A percentile compares a stretch with the other conserved stretches of the same genome.
phyloP scores from a whole-genome alignment of 2,888 invertebrate species.

The Acanthosepion lycidas region DNA sequence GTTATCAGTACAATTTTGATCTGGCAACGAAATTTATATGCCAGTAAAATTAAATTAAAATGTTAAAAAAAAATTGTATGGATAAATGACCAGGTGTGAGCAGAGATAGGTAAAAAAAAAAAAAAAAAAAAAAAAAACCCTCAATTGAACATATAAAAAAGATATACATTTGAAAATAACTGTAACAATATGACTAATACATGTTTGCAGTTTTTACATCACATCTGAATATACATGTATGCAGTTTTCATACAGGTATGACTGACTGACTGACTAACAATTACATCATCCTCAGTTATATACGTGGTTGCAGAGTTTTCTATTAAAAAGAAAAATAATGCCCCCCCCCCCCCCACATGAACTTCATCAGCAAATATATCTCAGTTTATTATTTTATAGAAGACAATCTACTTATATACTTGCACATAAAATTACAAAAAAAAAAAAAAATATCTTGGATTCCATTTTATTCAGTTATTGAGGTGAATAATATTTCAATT shows the following conservation, averaged over 20 bases:
- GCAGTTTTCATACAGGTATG: not conserved
- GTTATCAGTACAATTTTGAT: not conserved
- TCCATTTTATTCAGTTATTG: not conserved
- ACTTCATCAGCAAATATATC: not conserved
- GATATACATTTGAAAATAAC: not conserved
- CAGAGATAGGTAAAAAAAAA: conserved; percentile 6
- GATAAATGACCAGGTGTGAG: not conserved
- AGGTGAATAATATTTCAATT: not conserved
- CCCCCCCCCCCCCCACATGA: no score
- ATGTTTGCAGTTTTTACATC: not conserved
- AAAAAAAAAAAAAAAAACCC: not conserved
- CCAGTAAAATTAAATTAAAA: not conserved
- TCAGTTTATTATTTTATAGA: not conserved
- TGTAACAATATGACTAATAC: not conserved
- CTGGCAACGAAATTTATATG: not conserved
- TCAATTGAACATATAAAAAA: not conserved
- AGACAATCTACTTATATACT: not conserved
- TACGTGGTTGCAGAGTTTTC: conserved; percentile 15
- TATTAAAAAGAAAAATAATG: conserved; percentile 12
- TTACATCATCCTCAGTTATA: not conserved
- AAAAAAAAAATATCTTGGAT: not conserved
- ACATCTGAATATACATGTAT: not conserved
- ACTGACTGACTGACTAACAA: not conserved
- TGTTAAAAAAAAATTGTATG: not conserved
- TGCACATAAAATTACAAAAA: not conserved